Conservation (phyloP, 1,140 invertebrate species). For the Xylocopa sonorina region DNA sequence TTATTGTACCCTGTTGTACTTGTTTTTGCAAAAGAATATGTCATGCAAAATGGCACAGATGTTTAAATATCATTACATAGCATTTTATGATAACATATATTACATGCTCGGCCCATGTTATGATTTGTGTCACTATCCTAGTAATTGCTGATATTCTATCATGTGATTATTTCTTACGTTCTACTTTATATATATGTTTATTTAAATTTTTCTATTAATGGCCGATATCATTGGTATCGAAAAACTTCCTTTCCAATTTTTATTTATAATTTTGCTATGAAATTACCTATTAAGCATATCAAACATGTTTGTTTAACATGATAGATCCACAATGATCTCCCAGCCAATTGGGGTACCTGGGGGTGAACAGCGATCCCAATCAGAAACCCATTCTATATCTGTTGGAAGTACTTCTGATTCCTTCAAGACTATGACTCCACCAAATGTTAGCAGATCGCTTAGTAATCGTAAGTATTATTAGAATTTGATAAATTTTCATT, state of each 20-base stretch:
- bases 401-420: constrained; percentile 69
- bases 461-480: constrained; percentile 72
- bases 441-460: constrained; percentile 74
- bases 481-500: constrained; percentile 14
- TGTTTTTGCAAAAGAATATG: not conserved
- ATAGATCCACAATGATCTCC: constrained; percentile 73
- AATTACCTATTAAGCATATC: not conserved
- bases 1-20: not conserved
- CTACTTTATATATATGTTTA: not conserved
- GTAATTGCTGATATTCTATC: not conserved
- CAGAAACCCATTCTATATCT: constrained; percentile 74
- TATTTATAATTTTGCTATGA: not conserved
- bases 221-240: not conserved
- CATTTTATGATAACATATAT: constrained; percentile 11
- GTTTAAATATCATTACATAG: constrained; percentile 31
- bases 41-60: not conserved
- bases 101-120: not conserved
- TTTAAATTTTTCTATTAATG: not conserved
- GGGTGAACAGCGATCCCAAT: constrained; percentile 72
- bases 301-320: not conserved
- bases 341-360: constrained; percentile 79
- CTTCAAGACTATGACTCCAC: constrained; percentile 77
- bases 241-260: not conserved
- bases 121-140: not conserved
- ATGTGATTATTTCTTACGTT: not conserved